Conservation (phyloP, 1,140 invertebrate genomes). For the Anadara kagoshimensis region DNA sequence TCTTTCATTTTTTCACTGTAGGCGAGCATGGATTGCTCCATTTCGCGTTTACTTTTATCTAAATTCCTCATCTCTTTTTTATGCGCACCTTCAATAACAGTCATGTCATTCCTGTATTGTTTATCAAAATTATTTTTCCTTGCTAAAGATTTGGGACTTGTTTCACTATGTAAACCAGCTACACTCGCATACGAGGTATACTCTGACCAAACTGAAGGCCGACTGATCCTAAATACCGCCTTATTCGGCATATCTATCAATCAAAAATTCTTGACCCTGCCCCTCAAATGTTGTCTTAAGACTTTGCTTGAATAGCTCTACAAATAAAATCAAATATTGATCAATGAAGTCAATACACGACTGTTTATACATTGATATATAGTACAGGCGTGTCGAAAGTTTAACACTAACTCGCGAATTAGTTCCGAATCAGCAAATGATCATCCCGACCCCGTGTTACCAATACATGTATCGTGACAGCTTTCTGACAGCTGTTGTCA, state of each 20-base stretch:
- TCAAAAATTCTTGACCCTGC: not conserved
- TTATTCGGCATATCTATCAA: conserved; percentile 3
- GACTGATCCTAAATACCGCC: not conserved
- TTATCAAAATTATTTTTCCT: conserved; percentile 10
- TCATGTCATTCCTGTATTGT: conserved; percentile 17
- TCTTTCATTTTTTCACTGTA: conserved; percentile 37
- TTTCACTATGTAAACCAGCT: conserved; percentile 24
- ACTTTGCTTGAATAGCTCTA: no score
- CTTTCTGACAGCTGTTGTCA: no score
- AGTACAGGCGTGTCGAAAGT: no score
- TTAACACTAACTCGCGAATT: no score
- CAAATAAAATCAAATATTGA: no score
- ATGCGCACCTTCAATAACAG: conserved; percentile 19
- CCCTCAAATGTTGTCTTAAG: no score
- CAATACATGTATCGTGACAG: no score
- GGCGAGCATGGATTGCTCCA: conserved; percentile 36
- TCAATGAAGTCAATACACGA: no score
- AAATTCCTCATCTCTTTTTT: conserved; percentile 15
- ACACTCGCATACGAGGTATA: conserved; percentile 22
- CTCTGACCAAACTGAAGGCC: conserved; percentile 16
- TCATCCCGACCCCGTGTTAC: no score
- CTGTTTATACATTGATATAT: no score
- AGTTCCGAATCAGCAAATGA: no score
- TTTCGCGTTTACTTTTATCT: conserved; percentile 3
- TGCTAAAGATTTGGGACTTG: conserved; percentile 4